Conservation (phyloP, 2,888 invertebrate species). For the Pomacea canaliculata region DNA sequence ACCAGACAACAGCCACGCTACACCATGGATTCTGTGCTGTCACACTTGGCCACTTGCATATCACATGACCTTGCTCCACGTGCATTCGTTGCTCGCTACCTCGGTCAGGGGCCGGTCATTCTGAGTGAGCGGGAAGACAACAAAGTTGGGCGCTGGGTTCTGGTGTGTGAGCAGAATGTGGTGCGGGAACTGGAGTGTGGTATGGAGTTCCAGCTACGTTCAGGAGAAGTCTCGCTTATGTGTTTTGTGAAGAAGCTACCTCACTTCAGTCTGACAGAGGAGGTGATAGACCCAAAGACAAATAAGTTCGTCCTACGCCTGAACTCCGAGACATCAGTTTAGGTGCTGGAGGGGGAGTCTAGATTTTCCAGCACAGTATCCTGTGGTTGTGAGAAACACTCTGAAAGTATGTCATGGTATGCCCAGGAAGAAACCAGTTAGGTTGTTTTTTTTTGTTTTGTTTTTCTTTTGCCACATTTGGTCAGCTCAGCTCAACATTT, state of each 20-base stretch:
- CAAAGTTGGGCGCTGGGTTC: slow-evolving; percentile 91
- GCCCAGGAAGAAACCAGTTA: neutral
- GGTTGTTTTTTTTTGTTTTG: too few relatives aligned
- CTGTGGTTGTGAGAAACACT: neutral
- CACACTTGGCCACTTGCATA: slow-evolving; percentile 90
- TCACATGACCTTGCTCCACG: slow-evolving; percentile 93
- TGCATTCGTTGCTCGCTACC: slow-evolving; percentile 94
- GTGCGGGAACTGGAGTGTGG: slow-evolving; percentile 88
- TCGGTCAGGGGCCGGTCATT: slow-evolving; percentile 80
- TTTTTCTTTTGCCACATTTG: too few relatives aligned
- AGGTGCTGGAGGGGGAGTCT: neutral
- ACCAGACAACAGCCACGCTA: slow-evolving; percentile 96
- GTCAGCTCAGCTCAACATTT: too few relatives aligned
- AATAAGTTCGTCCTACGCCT: slow-evolving; percentile 94
- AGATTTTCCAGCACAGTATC: neutral
- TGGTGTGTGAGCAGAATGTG: slow-evolving; percentile 91
- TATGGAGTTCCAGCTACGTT: slow-evolving; percentile 87
- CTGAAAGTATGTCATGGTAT: neutral
- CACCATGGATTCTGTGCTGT: slow-evolving; percentile 91
- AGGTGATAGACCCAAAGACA: slow-evolving; percentile 94
- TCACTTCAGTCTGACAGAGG: slow-evolving; percentile 94
- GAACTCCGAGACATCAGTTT: slow-evolving; percentile 95
- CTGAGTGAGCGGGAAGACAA: slow-evolving; percentile 58
- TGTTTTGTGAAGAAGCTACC: slow-evolving; percentile 89
- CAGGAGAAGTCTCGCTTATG: slow-evolving; percentile 81